Base-by-base conservation (phyloP, 2,113 vertebrate species). In the Zingel zingel region DNA sequence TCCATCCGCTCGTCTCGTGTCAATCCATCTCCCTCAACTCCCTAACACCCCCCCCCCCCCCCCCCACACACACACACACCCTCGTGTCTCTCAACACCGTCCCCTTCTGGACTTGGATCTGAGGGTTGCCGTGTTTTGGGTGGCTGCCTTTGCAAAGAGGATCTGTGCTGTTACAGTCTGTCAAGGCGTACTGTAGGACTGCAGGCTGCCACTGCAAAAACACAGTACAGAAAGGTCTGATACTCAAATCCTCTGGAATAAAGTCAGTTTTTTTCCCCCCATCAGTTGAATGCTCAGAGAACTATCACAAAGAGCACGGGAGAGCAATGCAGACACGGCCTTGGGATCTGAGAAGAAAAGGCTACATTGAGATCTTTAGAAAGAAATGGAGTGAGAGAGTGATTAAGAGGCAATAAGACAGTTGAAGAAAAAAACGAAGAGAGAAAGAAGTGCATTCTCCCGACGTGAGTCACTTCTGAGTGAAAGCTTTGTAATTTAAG, bases 401-500 rank as follows among this genome's bases (percentile, higher is more conserved):
- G 75, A 90, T 65, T 71, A 86, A 87, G 73, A 89, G 59, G 68
- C 71, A 84, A 68, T 65, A 64, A 77, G 86, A 90, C 79, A 74
- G 85, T 48, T 75, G 61, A 56, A 81, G 30, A 33, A 61, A 65
- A 63, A 63, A 50, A 70, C 12, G 13, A 19, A 59, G 59, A 27
- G 68, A 89, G 76, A 89, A 81, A 88, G 86, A 86, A 83, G 70
- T 81, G 63, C 89, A 90, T 93, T 92, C 82, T 92, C 86, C 65
- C 36, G 36, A 92, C 74, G 77, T 93, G 93, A 94, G 88, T 93
- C 91, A 93, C 87, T 79, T 86, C 81, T 85, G 79, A 86, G 89
- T 88, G 90, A 93, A 93, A 89, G 91, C 92, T 93, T 91, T 93
- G 90, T 91, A 90, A 94, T 94, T 92, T 88, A 90, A 94, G 89